Base-by-base conservation (phyloP, 2,113 vertebrate species). In the Sorex araneus region DNA sequence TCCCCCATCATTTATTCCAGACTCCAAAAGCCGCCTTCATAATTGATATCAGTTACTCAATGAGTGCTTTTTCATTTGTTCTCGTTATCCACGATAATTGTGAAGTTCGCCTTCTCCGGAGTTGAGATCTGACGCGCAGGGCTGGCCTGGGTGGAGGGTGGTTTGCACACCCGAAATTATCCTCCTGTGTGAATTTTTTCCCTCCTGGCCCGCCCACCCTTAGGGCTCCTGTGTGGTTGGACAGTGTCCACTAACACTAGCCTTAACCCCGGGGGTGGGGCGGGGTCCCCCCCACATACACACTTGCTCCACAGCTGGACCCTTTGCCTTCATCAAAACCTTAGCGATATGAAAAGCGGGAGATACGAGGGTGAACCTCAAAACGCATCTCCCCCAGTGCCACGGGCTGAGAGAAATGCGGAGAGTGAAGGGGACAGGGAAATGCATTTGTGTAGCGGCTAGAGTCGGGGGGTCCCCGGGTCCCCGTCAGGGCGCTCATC, bases 1-100 rank as follows among this genome's bases (percentile, higher is more conserved):
- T 98, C 98, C 97, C 97, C 98, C 96, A 98, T 98, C 98, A 97
- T 98, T 98, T 98, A 98, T 98, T 98, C 98, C 97, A 96, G 97
- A 89, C 97, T 98, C 98, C 95, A 96, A 98, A 98, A 98, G 97
- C 97, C 89, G 96, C 95, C 97, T 98, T 97, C 95, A 97, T 98
- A 98, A 98, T 97, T 98, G 98, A 98, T 98, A 98, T 98, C 97
- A 94, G 97, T 98, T 97, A 98, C 97, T 97, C 97, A 96, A n/a
- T 95, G 97, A 98, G 95, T 90, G 97, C 90, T 95, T 95, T 97
- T 94, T 91, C 97, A 96, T 98, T 97, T 98, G 96, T 97, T 97
- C 97, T 97, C 96, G 92, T 97, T 97, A 98, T 95, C 96, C 92
- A 0, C 90, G 97, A 89, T 98, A 97, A 97, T 98, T 97, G 96